Evolutionary conservation across 2,113 vertebrate species (phyloP).

Genomic region (Chitala chitala): DNA sequence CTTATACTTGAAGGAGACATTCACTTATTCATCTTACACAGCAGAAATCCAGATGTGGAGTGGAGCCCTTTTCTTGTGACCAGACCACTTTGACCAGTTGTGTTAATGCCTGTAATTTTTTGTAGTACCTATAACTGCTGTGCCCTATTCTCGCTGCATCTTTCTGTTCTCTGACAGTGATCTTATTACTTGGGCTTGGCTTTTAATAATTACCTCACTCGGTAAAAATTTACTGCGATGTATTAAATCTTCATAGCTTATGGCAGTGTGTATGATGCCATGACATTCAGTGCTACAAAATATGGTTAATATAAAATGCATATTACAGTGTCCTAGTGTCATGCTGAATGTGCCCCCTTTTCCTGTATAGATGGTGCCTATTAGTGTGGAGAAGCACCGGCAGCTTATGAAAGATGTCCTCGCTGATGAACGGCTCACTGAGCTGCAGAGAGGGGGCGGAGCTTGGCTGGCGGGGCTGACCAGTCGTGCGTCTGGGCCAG

Average conservation of each 20-base stretch:
- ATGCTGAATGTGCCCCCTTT: not conserved
- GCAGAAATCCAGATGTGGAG: not conserved
- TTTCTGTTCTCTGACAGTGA: not conserved
- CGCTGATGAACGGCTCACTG: constrained; percentile 69
- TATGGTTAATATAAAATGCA: too few species aligned
- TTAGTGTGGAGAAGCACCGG: constrained; percentile 63
- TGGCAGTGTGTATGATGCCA: too few species aligned
- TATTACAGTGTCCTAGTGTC: too few species aligned
- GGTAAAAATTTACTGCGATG: too few species aligned
- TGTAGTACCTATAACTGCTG: not conserved
- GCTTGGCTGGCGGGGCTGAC: constrained; percentile 76
- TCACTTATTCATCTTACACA: not conserved
- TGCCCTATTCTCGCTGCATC: not conserved
- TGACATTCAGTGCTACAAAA: too few species aligned
- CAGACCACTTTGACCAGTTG: not conserved
- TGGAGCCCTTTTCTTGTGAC: not conserved
- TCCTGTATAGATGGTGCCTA: constrained; percentile 48
- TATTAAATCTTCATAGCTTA: too few species aligned
- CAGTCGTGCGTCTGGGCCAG: constrained; percentile 54
- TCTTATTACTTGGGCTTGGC: not conserved
- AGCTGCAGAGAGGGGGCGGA: constrained; percentile 75
- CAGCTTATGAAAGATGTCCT: constrained; percentile 73
- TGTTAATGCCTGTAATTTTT: not conserved
- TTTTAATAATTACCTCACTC: too few species aligned
- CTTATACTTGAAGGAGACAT: too few species aligned